These are phyloP conservation scores for Flexamia atlantica DNA, from an alignment of 2,888 invertebrate genomes.

Conservation along the genomic window DNA sequence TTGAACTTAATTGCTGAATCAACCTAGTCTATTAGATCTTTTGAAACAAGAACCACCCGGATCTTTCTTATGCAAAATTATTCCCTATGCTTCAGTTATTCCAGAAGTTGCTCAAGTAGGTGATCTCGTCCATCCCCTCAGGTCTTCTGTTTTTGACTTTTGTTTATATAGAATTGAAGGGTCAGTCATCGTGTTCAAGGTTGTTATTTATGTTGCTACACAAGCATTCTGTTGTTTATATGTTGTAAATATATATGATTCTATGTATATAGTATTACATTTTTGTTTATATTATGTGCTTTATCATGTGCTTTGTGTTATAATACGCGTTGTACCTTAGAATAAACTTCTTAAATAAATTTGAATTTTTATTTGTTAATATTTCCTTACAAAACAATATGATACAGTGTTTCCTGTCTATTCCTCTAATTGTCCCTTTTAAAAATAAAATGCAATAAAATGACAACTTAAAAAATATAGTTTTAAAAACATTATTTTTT, in stretches of 20 bases:
- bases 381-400: no score
- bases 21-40: constrained; percentile 46
- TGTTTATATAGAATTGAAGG: constrained; percentile 36
- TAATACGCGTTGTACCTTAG: constrained; percentile 53
- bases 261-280: constrained; percentile 56
- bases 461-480: no score
- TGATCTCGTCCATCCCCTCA: constrained; percentile 41
- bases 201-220: constrained; percentile 53
- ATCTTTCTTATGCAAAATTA: constrained; percentile 15
- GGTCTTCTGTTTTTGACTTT: constrained; percentile 36
- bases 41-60: neutral
- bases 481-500: no score
- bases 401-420: no score
- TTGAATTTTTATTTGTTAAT: neutral
- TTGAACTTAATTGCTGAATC: neutral
- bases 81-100: neutral
- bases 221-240: constrained; percentile 55
- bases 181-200: constrained; percentile 59
- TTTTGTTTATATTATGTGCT: constrained; percentile 60
- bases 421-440: no score
- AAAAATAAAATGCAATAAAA: no score
- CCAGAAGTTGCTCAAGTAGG: constrained; percentile 56
- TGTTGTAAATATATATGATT: constrained; percentile 45
- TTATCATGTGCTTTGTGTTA: constrained; percentile 59
- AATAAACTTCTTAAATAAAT: constrained; percentile 54